phyloP scores from a whole-genome alignment of 2,113 vertebrate genomes.

The Antennarius striatus region DNA sequence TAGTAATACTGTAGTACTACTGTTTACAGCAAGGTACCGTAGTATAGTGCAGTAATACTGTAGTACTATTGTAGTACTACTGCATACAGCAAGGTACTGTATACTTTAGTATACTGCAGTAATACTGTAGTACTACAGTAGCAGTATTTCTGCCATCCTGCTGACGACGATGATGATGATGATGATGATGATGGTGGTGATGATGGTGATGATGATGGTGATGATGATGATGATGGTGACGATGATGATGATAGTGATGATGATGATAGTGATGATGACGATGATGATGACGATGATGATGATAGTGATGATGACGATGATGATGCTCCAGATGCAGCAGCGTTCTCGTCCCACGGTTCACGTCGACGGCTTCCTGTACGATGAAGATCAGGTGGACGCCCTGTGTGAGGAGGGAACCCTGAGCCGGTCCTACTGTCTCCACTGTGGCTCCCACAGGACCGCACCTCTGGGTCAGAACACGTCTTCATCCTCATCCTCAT shows the following conservation, averaged over 20 bases:
- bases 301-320: too few relatives aligned
- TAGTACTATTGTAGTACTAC: too few relatives aligned
- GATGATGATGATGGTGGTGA: too few relatives aligned
- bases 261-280: too few relatives aligned
- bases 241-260: too few relatives aligned
- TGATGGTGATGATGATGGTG: too few relatives aligned
- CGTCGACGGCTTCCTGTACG: slow-evolving; percentile 91
- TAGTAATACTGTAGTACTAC: too few relatives aligned
- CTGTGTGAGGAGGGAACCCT: slow-evolving; percentile 89
- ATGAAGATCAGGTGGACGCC: slow-evolving; percentile 88
- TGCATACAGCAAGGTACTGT: slow-evolving; percentile 63
- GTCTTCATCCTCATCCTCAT: background rate
- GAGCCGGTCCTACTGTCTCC: slow-evolving; percentile 88
- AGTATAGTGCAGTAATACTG: too few relatives aligned
- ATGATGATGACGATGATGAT: too few relatives aligned
- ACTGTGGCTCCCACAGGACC: slow-evolving; percentile 86
- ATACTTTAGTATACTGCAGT: rapidly evolving
- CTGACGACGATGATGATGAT: too few relatives aligned
- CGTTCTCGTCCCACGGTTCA: slow-evolving; percentile 83
- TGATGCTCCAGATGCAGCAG: slow-evolving; percentile 79
- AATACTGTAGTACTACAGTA: background rate
- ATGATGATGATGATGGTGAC: too few relatives aligned
- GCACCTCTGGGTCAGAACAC: slow-evolving; percentile 83
- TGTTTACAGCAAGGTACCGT: slow-evolving; percentile 48
- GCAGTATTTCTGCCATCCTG: background rate